Base-by-base conservation (phyloP, 2,797 vertebrate genomes). In the Sylvilagus floridanus region DNA sequence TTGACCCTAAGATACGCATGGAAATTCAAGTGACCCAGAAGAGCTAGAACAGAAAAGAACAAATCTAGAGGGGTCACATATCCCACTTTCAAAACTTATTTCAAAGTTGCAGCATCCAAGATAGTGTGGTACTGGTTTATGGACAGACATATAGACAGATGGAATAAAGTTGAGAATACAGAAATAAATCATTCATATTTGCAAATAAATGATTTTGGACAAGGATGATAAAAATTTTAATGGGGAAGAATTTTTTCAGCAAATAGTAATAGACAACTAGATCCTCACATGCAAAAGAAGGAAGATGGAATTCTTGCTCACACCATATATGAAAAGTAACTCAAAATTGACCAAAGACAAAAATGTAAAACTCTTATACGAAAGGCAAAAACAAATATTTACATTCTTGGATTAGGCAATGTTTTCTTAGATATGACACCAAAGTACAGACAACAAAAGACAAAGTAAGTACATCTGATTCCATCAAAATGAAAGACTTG, bases 401-500 rank as follows among this genome's bases (percentile, higher is more conserved):
- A 16, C 50, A 42, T 73, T 78, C 21, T 84, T 65, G 26, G 24
- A 73, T 73, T 69, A 62, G 52, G 28, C 52, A 71, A 32, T 81
- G 28, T 30, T 72, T 78, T 69, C 32, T 24, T 72, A 82, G 66
- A 82, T 81, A 72, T 28, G 35, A 82, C 30, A 79, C 26, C 35
- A 82, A 71, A 50, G 57, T 28, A 22, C 9, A 82, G 26, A 16
- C 62, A 84, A 84, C 63, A 62, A 82, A 85, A 81, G 68, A 85
- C 88, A 95, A 93, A 72, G 7, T 24, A 77, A 30, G 28, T 57
- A 37, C 68, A 85, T 73, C 88, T 81, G 79, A 68, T 76, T 54
- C 37, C 57, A 89, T 66, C 54, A 68, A 77, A 66, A 82, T 77
- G 52, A 75, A 42, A 84, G 68, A 50, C 42, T 88, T 78, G 28